A percentile compares a stretch with the other conserved stretches of the same genome.
These are phyloP conservation scores for Phrynocephalus vlangalii DNA, from an alignment of 2,797 vertebrate species.

Conservation along the genomic window DNA sequence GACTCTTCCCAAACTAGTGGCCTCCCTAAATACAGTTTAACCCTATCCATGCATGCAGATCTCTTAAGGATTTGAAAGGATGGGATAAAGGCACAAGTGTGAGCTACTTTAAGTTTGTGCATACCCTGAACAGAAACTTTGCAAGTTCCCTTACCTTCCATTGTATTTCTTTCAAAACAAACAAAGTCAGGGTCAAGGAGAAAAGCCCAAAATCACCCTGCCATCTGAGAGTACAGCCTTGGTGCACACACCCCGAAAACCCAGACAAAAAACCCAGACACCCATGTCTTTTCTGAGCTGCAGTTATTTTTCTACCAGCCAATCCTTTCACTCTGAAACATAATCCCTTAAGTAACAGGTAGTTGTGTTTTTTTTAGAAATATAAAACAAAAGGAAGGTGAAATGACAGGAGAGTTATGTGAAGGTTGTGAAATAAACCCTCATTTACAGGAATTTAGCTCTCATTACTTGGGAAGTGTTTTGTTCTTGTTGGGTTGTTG, in stretches of 20 bases:
- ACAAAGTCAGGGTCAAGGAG: slow-evolving; percentile 6
- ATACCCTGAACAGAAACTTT: slow-evolving; percentile 31
- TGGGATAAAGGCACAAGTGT: slow-evolving; percentile 36
- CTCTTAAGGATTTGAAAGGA: slow-evolving; percentile 26
- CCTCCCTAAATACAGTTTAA: slow-evolving; percentile 39
- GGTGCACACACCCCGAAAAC: slow-evolving; percentile 31
- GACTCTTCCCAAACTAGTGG: slow-evolving; percentile 36
- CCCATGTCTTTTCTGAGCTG: slow-evolving; percentile 13
- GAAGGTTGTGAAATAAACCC: slow-evolving; percentile 60
- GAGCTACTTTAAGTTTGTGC: not conserved
- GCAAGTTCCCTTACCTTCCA: accelerated
- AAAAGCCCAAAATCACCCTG: slow-evolving; percentile 37
- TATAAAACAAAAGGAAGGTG: slow-evolving; percentile 47
- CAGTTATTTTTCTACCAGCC: slow-evolving; percentile 41
- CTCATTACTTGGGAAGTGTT: slow-evolving; percentile 87
- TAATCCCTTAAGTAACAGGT: slow-evolving; percentile 61
- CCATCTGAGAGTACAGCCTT: slow-evolving; percentile 18
- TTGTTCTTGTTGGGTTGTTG: too few relatives aligned
- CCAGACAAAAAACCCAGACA: not conserved
- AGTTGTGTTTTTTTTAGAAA: slow-evolving; percentile 66
- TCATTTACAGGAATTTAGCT: slow-evolving; percentile 76
- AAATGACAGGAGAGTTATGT: slow-evolving; percentile 16
- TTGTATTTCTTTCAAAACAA: too few relatives aligned
- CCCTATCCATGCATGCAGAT: slow-evolving; percentile 3
- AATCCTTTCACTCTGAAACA: slow-evolving; percentile 59